phyloP scores from a whole-genome alignment of 1,140 invertebrate species.

The Ericerus pela region DNA sequence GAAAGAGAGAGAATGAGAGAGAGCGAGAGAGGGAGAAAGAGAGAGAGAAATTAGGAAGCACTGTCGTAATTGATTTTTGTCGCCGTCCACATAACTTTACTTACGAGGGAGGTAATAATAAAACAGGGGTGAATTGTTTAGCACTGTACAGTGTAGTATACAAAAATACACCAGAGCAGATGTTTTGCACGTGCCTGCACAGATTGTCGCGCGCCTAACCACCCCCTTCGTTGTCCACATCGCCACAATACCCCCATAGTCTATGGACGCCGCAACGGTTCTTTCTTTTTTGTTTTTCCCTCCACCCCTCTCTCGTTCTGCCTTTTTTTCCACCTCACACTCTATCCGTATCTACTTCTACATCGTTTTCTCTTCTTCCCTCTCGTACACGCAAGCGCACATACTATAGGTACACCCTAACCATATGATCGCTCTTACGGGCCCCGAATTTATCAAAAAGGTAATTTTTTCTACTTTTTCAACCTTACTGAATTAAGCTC shows the following conservation, averaged over 20 bases:
- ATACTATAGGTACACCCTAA: too few relatives aligned
- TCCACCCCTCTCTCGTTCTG: too few relatives aligned
- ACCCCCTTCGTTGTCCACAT: neutral
- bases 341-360: too few relatives aligned
- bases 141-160: too few relatives aligned
- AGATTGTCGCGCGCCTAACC: constrained; percentile 7
- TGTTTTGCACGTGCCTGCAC: constrained; percentile 11
- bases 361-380: too few relatives aligned
- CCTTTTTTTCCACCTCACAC: too few relatives aligned
- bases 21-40: too few relatives aligned
- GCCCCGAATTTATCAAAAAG: constrained; percentile 9
- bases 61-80: constrained; percentile 9
- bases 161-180: constrained; percentile 4
- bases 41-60: constrained; percentile 8
- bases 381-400: too few relatives aligned
- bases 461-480: constrained; percentile 9
- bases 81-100: constrained; percentile 5
- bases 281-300: too few relatives aligned
- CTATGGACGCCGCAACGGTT: constrained; percentile 3
- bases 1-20: too few relatives aligned
- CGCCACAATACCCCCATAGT: neutral
- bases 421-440: constrained; percentile 7
- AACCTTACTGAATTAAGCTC: constrained; percentile 11
- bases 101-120: constrained; percentile 10
- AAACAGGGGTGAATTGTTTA: constrained; percentile 5